Base-by-base conservation (phyloP, 2,888 invertebrate genomes). In the Heliothis peltigera region DNA sequence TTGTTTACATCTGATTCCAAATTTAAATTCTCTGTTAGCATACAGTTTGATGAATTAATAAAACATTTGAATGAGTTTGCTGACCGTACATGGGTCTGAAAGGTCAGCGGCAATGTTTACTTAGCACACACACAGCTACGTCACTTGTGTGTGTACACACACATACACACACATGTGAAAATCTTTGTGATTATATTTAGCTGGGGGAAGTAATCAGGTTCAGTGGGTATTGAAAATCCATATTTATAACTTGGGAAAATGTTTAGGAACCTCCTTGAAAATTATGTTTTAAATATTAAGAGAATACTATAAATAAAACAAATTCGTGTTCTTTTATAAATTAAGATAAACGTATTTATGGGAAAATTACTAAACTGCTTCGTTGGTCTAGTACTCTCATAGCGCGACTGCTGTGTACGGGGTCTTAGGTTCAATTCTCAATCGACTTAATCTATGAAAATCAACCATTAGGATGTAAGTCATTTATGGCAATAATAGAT, bases 21-120 rank as follows among this genome's bases (percentile, higher is more conserved):
- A 49, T 67, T 72, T 53, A 59, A 54, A 64, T 75, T 69, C 42
- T 10, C 15, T 28, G 25, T 48, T 35, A 28, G 48, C 28, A 39
- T 49, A 44, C 25, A 56, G 35, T 70, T 58, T 2, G 19, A 51
- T 44, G 44, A 64, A 64, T 70, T 70, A 72, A 56, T 64, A 59
- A 65, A 54, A 58, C 39, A 57, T 49, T 59, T 15, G 6, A 39
- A 21, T 54, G 59, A 61, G 55, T 64, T 57, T 77, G 56, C 59
- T 22, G 56, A 69, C 74, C 39, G 52, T 75, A 67, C 66, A n/a
- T n/a, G 43, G 47, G 43, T 63, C 17, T 53, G 35, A 74, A 76
- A 76, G 74, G 74, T 74, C 74, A 74, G 48, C 55, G 56, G 39
- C 57, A 4, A 25, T 75, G 64, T 76, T 67, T 78, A 56, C 61